A percentile compares a stretch with the other conserved stretches of the same genome.
Evolutionary conservation across 1,140 invertebrate species (phyloP).

Genomic region (Brachionus angularis): DNA sequence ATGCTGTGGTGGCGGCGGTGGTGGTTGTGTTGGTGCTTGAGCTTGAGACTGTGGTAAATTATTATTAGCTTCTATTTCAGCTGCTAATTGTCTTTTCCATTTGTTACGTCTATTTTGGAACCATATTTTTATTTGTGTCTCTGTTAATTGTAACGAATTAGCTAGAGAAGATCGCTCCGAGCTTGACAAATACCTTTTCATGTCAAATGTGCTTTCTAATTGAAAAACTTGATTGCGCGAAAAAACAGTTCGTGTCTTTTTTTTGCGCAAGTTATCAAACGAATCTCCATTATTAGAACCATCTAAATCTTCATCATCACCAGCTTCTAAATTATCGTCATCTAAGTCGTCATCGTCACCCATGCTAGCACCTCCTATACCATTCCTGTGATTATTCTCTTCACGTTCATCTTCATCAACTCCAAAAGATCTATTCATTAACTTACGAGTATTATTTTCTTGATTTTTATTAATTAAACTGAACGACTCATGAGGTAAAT

Average conservation of each 20-base stretch:
- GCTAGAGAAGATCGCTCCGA: conserved; percentile 89
- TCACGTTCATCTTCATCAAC: neutral
- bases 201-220: conserved; percentile 92
- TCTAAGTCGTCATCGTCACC: conserved; percentile 21
- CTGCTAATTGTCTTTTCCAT: conserved; percentile 43
- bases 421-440: neutral
- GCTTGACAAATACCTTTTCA: conserved; percentile 92
- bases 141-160: conserved; percentile 84
- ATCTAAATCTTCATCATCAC: conserved; percentile 14
- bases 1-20: neutral
- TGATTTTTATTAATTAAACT: too few species aligned
- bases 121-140: conserved; percentile 65
- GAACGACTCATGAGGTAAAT: too few species aligned
- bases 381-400: neutral
- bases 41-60: too few species aligned
- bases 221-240: conserved; percentile 86
- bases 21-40: neutral
- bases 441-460: neutral
- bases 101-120: conserved; percentile 44
- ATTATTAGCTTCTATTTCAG: conserved; percentile 31
- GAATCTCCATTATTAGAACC: conserved; percentile 34
- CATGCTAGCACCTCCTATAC: conserved; percentile 7
- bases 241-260: conserved; percentile 96
- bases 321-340: neutral
- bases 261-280: conserved; percentile 67